Evolutionary conservation across 2,888 invertebrate species (phyloP).

Genomic region (Auanema sp.): DNA sequence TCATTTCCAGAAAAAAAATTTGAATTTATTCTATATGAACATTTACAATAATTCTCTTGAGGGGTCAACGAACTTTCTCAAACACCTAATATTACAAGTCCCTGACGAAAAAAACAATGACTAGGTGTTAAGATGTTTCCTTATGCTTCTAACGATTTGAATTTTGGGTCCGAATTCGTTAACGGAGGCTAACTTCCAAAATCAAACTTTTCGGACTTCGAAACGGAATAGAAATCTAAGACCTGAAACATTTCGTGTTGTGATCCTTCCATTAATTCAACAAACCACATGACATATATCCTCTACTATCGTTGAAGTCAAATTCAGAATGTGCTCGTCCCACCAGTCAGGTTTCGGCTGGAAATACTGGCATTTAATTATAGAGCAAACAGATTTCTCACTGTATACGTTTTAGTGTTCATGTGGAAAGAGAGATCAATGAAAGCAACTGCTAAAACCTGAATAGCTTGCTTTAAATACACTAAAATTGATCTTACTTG

Average conservation of each 20-base stretch:
- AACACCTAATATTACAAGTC: no score
- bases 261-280: background rate
- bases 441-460: conserved; percentile 85
- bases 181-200: no score
- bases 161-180: no score
- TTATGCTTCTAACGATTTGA: no score
- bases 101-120: no score
- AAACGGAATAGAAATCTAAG: conserved; percentile 14
- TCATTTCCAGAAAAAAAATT: no score
- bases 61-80: no score
- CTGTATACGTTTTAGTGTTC: conserved; percentile 86
- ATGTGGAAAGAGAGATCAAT: conserved; percentile 95
- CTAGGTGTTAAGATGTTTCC: no score
- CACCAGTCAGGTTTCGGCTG: conserved; percentile 75
- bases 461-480: conserved; percentile 5
- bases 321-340: conserved; percentile 95
- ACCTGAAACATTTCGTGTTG: conserved; percentile 10
- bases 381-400: conserved; percentile 76
- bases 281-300: conserved; percentile 60
- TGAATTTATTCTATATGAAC: no score
- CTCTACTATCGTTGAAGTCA: conserved; percentile 89
- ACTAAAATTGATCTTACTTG: conserved; percentile 69
- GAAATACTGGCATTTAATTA: background rate
- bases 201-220: conserved; percentile 3
- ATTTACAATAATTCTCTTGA: no score